A percentile compares a stretch with the other conserved stretches of the same genome.
Conservation (phyloP, 2,113 vertebrate species). For the Aix galericulata region DNA sequence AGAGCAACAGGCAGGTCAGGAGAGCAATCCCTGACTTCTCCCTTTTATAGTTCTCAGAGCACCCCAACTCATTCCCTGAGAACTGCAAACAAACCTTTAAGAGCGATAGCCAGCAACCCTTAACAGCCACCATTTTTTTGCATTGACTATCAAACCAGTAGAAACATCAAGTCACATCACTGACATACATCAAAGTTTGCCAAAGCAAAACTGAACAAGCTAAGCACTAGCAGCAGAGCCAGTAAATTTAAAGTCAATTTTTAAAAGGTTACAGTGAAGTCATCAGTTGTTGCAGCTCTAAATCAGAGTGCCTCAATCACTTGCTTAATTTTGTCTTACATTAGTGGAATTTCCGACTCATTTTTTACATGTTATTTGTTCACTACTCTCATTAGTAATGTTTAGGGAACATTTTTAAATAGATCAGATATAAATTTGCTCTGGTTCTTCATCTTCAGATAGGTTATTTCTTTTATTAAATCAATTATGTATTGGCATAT, state of each 20-base stretch:
- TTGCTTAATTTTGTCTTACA: not conserved
- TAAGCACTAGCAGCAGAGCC: not conserved
- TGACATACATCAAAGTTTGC: not conserved
- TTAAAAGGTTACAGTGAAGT: not conserved
- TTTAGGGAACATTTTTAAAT: not conserved
- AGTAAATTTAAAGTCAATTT: not conserved
- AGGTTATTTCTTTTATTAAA: not conserved
- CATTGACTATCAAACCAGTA: not conserved
- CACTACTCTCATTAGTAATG: not conserved
- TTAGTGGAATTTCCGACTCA: not conserved
- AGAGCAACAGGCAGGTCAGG: not conserved
- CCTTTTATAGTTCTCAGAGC: not conserved
- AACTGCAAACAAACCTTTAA: not conserved
- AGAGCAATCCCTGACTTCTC: not conserved
- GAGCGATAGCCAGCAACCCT: not conserved
- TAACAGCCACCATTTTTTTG: not conserved
- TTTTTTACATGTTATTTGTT: not conserved
- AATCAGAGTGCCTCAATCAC: not conserved
- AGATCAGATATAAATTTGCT: not conserved
- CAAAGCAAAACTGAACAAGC: not conserved
- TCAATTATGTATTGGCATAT: not conserved
- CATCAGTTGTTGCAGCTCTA: not conserved
- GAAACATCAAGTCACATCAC: not conserved
- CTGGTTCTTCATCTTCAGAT: not conserved
- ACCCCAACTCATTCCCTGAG: not conserved